Conservation (phyloP, 2,888 invertebrate genomes). For the Helicoverpa assulta region DNA sequence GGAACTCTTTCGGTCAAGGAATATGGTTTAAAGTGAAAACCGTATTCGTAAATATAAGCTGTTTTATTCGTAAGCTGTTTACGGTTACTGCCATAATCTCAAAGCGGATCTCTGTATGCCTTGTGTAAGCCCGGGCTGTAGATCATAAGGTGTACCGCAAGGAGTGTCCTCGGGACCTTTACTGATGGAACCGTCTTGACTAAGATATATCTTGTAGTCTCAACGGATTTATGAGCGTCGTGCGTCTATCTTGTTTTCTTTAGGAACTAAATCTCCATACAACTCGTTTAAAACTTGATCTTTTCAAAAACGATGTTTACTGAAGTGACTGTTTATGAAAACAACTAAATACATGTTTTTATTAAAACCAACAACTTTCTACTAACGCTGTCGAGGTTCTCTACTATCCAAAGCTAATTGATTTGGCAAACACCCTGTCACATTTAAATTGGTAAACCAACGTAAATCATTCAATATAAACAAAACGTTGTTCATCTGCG, state of each 20-base stretch:
- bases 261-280: constrained; percentile 4
- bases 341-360: not conserved
- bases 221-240: constrained; percentile 42
- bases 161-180: constrained; percentile 68
- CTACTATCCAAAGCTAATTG: constrained; percentile 60
- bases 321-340: not conserved
- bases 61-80: constrained; percentile 43
- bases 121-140: constrained; percentile 57
- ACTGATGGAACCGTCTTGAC: constrained; percentile 60
- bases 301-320: not conserved
- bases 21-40: constrained; percentile 65
- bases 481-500: constrained; percentile 59
- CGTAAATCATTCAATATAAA: constrained; percentile 72
- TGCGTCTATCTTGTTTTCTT: constrained; percentile 19
- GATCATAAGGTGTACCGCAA: constrained; percentile 77
- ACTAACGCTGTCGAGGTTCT: constrained; percentile 20
- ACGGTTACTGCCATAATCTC: constrained; percentile 71
- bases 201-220: constrained; percentile 62
- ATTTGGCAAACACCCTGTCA: constrained; percentile 59
- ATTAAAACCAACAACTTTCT: constrained; percentile 19
- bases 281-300: not conserved
- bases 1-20: constrained; percentile 45
- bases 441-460: constrained; percentile 64
- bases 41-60: constrained; percentile 50
- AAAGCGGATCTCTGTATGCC: constrained; percentile 72